Conservation (phyloP, 2,888 invertebrate species). For the Temnothorax unifasciatus region DNA sequence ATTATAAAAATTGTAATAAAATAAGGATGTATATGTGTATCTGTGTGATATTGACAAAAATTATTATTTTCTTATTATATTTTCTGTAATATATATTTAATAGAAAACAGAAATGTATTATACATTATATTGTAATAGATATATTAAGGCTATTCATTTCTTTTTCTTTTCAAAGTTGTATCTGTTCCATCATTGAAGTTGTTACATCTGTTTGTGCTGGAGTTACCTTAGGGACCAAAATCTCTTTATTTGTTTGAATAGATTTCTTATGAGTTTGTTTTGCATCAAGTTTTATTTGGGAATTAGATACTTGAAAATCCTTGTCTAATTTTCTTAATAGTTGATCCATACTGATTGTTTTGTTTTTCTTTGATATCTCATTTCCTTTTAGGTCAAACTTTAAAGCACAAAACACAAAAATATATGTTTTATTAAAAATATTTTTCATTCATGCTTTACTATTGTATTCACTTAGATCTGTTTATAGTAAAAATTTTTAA, state of each 20-base stretch:
- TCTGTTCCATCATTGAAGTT: constrained; percentile 63
- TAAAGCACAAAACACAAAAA: constrained; percentile 72
- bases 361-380: constrained; percentile 80
- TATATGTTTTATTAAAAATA: not conserved
- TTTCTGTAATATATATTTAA: not conserved
- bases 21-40: not conserved
- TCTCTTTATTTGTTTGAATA: not conserved
- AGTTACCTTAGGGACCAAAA: not conserved
- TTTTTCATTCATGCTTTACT: not conserved
- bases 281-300: constrained; percentile 50
- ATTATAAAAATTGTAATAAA: constrained; percentile 25
- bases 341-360: constrained; percentile 81
- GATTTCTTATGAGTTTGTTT: constrained; percentile 57
- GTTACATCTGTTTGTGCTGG: constrained; percentile 56
- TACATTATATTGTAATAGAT: constrained; percentile 25
- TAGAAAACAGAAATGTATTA: constrained; percentile 22
- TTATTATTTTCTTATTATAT: constrained; percentile 17
- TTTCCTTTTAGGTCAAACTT: constrained; percentile 81
- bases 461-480: not conserved
- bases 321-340: constrained; percentile 81
- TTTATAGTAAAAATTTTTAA: not conserved
- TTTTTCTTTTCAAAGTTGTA: constrained; percentile 64
- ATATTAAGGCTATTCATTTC: constrained; percentile 1
- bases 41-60: not conserved
- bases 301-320: constrained; percentile 75